Evolutionary conservation across 2,797 vertebrate species (phyloP).

Genomic region (Syncerus caffer): DNA sequence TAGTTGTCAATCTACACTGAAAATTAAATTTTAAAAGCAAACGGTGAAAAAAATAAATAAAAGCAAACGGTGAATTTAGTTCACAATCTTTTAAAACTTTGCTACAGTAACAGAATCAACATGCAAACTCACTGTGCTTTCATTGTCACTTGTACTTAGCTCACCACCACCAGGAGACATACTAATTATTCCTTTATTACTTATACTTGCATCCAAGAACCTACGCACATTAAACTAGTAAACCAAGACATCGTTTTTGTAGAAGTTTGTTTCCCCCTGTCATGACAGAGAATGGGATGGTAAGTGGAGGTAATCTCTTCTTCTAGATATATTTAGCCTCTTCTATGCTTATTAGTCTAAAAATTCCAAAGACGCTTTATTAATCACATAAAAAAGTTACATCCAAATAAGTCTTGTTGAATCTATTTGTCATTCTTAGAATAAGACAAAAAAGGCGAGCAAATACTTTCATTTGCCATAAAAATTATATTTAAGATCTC

Average conservation of each 20-base stretch:
- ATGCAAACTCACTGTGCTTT: neutral
- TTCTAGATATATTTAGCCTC: neutral
- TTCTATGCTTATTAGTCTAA: neutral
- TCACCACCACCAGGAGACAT: neutral
- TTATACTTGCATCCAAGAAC: neutral
- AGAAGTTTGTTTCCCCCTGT: slow-evolving; percentile 6
- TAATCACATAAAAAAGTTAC: neutral
- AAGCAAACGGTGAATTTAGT: neutral
- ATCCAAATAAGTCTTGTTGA: neutral
- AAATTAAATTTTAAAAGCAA: slow-evolving; percentile 41
- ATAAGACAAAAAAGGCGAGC: neutral
- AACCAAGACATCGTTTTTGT: neutral
- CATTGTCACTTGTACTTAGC: neutral
- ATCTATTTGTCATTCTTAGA: neutral
- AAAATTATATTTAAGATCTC: neutral
- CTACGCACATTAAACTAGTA: neutral
- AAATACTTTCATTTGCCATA: slow-evolving; percentile 29
- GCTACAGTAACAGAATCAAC: neutral
- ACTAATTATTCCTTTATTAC: slow-evolving; percentile 1
- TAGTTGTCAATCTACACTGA: neutral
- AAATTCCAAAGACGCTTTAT: neutral
- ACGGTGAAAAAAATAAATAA: neutral
- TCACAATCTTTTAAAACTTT: slow-evolving; percentile 27
- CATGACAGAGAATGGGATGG: neutral
- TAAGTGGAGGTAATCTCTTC: neutral